Base-by-base conservation (phyloP, 1,140 invertebrate genomes). In the Tachypleus tridentatus region DNA sequence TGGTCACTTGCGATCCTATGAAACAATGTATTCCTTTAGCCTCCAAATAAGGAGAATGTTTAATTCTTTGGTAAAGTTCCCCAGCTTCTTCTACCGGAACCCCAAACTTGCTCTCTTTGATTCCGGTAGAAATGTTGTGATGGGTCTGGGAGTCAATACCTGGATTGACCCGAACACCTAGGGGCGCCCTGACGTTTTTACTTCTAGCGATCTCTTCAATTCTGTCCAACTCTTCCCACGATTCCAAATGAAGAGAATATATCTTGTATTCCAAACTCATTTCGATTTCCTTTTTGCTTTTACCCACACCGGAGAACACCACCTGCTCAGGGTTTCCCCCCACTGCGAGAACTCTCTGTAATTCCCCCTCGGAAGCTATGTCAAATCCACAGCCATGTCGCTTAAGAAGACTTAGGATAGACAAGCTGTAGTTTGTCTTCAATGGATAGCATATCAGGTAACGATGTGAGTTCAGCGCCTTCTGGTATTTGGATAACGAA, bases 21-120 rank as follows among this genome's bases (percentile, higher is more conserved):
- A 75, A 74, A 62, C 73, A 73, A 58, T 74, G 72, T 10, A 76
- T 67, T 47, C 74, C 76, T 60, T 72, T 67, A 7, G 74, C 57
- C 9, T 68, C 52, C 3, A 76, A 49, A 6, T 64, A 57, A 7
- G 69, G 48, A 4, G 67, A 65, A 47, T 58, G 49, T 53, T 69
- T 62, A 10, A 71, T 60, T 1, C 63, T 58, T 7, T 65, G 49
- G 11, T 73, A 61, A 5, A 74, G 60, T 7, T 67, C 51, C 0
- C 70, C 59, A 8, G 73, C 57, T 60, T 73, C 69, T 3, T 62
- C 60, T 10, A 64, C 51, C 29, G 69, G 65, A 5, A 73, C 61
- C 50, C 75, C 75, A 67, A 76, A 76, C 65, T 76, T 76, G 48
- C 70, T 72, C 3, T 67, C 64, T 7, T 63, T 60, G 8, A 67